phyloP scores from a whole-genome alignment of 2,113 vertebrate genomes.

The Canis aureus region DNA sequence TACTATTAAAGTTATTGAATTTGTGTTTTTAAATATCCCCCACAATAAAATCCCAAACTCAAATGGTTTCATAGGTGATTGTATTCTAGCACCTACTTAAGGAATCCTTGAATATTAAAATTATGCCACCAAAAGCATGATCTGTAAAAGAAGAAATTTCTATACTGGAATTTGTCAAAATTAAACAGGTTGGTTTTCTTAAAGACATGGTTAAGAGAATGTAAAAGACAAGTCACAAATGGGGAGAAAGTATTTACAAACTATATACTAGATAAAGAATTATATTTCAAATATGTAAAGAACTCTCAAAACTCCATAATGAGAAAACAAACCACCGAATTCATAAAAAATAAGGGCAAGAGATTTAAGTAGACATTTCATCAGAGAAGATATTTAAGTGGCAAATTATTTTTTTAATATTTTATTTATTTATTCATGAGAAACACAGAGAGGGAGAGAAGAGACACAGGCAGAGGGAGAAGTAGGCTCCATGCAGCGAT shows the following conservation, averaged over 20 bases:
- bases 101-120: not conserved
- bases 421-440: too few relatives aligned
- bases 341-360: not conserved
- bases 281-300: not conserved
- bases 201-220: constrained; percentile 6
- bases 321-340: not conserved
- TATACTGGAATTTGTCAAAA: not conserved
- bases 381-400: not conserved
- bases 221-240: not conserved
- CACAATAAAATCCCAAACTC: not conserved
- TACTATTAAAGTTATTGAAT: not conserved
- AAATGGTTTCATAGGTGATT: not conserved
- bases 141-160: not conserved
- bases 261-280: not conserved
- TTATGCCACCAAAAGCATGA: not conserved
- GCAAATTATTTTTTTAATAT: not conserved
- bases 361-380: not conserved
- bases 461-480: too few relatives aligned
- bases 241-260: constrained; percentile 45
- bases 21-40: not conserved
- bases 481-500: too few relatives aligned
- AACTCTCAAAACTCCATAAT: not conserved
- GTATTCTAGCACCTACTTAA: not conserved
- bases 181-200: not conserved
- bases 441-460: too few relatives aligned